phyloP scores from a whole-genome alignment of 2,888 invertebrate genomes.

The Poecilobothrus nobilitatus region DNA sequence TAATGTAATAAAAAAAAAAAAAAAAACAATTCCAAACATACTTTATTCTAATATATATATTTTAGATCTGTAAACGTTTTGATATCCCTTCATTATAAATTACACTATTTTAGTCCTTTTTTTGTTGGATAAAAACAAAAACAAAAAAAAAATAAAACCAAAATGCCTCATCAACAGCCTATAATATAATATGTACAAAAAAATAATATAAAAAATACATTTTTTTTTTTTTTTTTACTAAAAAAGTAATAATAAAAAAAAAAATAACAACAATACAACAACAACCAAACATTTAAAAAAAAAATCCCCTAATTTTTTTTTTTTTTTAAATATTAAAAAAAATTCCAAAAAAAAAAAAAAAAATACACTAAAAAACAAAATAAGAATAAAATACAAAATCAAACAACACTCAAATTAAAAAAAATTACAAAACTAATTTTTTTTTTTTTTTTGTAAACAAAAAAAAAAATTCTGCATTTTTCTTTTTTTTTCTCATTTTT shows the following conservation, averaged over 20 bases:
- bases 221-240: too few relatives aligned
- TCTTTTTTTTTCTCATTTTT: not conserved
- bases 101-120: not conserved
- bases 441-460: not conserved
- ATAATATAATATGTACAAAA: not conserved
- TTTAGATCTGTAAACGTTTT: not conserved
- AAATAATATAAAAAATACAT: not conserved
- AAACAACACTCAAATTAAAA: not conserved
- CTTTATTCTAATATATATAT: too few relatives aligned
- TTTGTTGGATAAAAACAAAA: not conserved
- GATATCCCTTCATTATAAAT: not conserved
- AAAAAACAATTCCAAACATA: too few relatives aligned
- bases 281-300: not conserved
- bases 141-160: not conserved
- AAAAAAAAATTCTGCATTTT: not conserved
- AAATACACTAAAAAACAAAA: not conserved
- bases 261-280: not conserved
- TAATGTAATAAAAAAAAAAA: too few relatives aligned
- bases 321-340: not conserved
- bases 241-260: not conserved
- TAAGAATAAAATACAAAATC: not conserved
- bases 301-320: not conserved
- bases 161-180: constrained; percentile 2
- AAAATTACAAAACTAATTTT: not conserved
- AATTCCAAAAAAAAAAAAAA: not conserved